Evolutionary conservation across 2,888 invertebrate genomes (phyloP), one percentile per base, ranked within the genome.

Genomic region (Acronicta alni): DNA sequence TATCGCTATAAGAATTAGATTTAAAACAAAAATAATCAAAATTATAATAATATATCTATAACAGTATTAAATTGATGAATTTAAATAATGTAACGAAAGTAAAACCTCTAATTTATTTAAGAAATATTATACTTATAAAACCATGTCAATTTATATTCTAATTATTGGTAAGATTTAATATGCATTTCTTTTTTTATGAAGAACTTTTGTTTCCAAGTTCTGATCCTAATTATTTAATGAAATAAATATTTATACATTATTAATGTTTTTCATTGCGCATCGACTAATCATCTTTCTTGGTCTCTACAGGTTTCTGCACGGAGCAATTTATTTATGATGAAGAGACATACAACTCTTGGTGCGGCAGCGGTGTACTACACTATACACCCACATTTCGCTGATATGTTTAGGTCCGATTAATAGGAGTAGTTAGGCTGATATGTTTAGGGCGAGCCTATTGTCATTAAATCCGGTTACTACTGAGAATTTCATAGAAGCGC

Each of bases 111-210:
- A 30, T 30, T 30, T 30, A 30, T 12, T 30, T 12, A 23, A 23
- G 3, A 23, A 3, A 20, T 5, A 20, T 20, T 5, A 3, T 3
- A 3, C 5, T 3, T 20, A 3, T 7, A 7, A 26, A 69, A 26
- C 43, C 20, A 61, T 44, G 67, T 73, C 67, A 68, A 68, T 73
- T 30, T 30, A 3, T 67, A 35, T 35, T n/a, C 5, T 73, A 2
- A 20, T 17, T 23, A 2, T 30, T 54, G 48, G 45, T 48, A 68
- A 17, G 55, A n/a, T 61, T 74, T 35, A 59, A 14, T 46, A 47
- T 47, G 58, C 51, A 67, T 67, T 66, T 72, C 51, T 58, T 67
- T 61, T 77, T 73, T 32, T 52, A 46, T 44, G 12, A 16, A 14
- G 12, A 16, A 20, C 5, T 20, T 41, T 6, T 41, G 14, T 20